Conservation (phyloP, 2,797 vertebrate genomes). For the Tadarida brasiliensis region DNA sequence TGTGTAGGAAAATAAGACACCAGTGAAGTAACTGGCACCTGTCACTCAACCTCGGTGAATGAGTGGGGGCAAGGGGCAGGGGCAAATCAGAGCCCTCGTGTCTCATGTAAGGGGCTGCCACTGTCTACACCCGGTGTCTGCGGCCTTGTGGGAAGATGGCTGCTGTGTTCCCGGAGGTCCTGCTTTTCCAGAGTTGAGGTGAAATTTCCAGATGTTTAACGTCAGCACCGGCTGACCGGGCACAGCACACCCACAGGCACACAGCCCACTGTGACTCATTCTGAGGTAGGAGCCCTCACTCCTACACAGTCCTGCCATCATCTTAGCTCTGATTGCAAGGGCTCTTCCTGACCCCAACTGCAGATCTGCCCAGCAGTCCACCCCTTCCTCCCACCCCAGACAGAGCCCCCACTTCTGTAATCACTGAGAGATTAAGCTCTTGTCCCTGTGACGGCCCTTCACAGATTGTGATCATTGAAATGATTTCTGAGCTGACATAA, state of each 20-base stretch:
- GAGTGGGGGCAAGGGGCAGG: neutral
- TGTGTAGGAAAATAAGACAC: neutral
- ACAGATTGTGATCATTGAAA: constrained; percentile 49
- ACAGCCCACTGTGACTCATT: fast-evolving
- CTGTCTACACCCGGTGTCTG: fast-evolving
- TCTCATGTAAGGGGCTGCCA: too few species aligned
- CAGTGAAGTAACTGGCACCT: neutral
- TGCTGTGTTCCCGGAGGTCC: neutral
- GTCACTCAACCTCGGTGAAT: neutral
- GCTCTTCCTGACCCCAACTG: neutral
- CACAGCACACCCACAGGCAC: fast-evolving
- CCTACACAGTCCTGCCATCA: neutral
- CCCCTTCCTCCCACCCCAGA: neutral
- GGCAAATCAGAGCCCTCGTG: fast-evolving
- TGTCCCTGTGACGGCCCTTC: constrained; percentile 15
- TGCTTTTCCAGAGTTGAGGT: neutral
- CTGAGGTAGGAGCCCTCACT: neutral
- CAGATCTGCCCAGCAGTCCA: neutral
- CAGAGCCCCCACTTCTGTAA: neutral
- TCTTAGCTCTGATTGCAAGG: neutral
- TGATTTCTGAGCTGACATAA: constrained; percentile 69
- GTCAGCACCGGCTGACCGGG: neutral
- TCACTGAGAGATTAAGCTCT: constrained; percentile 56
- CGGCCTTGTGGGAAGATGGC: neutral
- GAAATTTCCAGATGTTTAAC: neutral